Percentiles rank a stretch among this genome's conserved stretches.
These are phyloP conservation scores for Dione vanillae DNA, from an alignment of 2,888 invertebrate genomes.

Conservation along the genomic window DNA sequence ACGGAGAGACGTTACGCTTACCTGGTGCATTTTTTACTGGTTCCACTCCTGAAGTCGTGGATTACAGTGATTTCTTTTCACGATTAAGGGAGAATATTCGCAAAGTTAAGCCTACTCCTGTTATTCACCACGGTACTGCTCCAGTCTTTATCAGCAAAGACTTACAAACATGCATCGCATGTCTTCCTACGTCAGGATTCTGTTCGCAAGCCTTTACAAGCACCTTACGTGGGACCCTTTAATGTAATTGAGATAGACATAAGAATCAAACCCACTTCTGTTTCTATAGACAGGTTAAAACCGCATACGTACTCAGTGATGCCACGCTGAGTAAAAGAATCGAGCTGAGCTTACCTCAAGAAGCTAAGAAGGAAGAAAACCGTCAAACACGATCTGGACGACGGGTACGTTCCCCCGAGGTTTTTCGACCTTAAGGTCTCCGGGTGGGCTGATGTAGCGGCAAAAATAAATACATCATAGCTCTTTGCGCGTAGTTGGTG, in stretches of 20 bases:
- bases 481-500: no score
- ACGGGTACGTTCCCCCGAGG: not conserved
- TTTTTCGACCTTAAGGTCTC: no score
- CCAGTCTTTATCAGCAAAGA: conserved; percentile 49
- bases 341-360: not conserved
- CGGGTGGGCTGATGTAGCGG: no score
- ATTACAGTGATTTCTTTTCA: conserved; percentile 36
- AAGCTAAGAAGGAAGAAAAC: not conserved
- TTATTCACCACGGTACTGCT: conserved; percentile 42
- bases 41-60: conserved; percentile 5
- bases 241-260: no score
- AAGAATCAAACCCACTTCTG: no score
- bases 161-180: conserved; percentile 37
- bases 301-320: not conserved
- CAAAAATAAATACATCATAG: no score
- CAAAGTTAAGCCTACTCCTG: conserved; percentile 31
- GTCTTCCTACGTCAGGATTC: conserved; percentile 37
- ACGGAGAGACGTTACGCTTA: conserved; percentile 48
- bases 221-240: not conserved
- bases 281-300: no score
- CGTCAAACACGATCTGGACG: not conserved
- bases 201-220: no score
- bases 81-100: conserved; percentile 23
- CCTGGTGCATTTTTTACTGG: conserved; percentile 46
- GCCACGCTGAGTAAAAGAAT: not conserved